Conservation (phyloP, 1,140 invertebrate genomes). For the Pseudomyrmex concolor region DNA sequence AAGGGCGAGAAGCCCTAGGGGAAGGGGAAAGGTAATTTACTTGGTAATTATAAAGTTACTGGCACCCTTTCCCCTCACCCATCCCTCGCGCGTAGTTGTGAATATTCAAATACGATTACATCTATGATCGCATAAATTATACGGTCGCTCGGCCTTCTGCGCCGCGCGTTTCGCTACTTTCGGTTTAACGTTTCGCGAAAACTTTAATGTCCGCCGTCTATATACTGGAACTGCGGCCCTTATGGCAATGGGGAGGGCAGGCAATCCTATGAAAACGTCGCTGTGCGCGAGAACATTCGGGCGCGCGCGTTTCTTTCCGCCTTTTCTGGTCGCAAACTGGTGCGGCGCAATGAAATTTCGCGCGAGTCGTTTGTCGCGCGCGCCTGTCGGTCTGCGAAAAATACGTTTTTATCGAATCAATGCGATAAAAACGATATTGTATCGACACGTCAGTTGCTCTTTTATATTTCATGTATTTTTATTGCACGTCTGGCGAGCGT, state of each 20-base stretch:
- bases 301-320: neutral
- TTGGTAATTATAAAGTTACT: slow-evolving; percentile 81
- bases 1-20: neutral
- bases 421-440: slow-evolving; percentile 38
- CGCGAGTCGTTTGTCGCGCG: neutral
- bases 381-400: neutral
- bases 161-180: slow-evolving; percentile 41
- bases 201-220: slow-evolving; percentile 41
- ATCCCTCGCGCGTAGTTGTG: slow-evolving; percentile 75
- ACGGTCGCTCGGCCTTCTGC: slow-evolving; percentile 45
- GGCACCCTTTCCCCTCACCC: slow-evolving; percentile 5
- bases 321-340: neutral
- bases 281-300: neutral
- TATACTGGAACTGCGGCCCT: slow-evolving; percentile 13
- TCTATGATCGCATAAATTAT: slow-evolving; percentile 81
- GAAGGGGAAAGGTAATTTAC: slow-evolving; percentile 76
- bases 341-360: slow-evolving; percentile 17
- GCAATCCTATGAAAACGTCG: neutral
- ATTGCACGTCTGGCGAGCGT: neutral
- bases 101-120: slow-evolving; percentile 81
- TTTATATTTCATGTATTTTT: slow-evolving; percentile 31
- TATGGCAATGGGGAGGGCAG: neutral
- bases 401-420: slow-evolving; percentile 3
- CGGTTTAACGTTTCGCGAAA: slow-evolving; percentile 46
- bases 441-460: slow-evolving; percentile 18